Conservation (phyloP, 2,888 invertebrate genomes). For the Deroplatys truncata region DNA sequence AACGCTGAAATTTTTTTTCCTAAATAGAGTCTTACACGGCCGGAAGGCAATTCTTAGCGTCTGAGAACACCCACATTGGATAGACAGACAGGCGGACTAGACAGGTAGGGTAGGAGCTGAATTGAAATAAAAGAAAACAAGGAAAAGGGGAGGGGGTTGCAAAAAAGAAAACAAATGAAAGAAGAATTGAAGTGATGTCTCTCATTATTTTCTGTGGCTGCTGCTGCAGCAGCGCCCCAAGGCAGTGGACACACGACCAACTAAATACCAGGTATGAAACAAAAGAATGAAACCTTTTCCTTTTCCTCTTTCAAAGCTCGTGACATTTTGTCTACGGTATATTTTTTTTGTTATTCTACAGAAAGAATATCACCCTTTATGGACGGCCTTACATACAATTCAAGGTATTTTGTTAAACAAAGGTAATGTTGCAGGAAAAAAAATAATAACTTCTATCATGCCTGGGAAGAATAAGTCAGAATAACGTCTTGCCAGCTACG, state of each 20-base stretch:
- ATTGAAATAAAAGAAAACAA: conserved; percentile 19
- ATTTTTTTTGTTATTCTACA: neutral
- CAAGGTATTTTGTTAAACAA: neutral
- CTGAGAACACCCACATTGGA: conserved; percentile 14
- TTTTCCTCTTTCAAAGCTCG: neutral
- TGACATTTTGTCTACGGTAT: neutral
- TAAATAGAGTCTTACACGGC: conserved; percentile 3
- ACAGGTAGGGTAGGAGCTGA: conserved; percentile 8
- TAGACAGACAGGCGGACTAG: neutral
- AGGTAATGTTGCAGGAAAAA: neutral
- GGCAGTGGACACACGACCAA: conserved; percentile 18
- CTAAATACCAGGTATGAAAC: conserved; percentile 18
- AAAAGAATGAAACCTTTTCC: conserved; percentile 2
- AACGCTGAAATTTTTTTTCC: neutral
- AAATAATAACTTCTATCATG: neutral
- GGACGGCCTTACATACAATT: neutral
- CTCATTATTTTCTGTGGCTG: conserved; percentile 26
- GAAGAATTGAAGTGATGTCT: conserved; percentile 28
- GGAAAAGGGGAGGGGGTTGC: neutral
- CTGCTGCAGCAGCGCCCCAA: neutral
- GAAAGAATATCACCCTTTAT: neutral
- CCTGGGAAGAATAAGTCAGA: neutral
- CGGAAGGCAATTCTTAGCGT: conserved; percentile 9
- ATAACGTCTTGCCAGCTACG: neutral
- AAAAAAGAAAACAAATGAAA: conserved; percentile 21